Evolutionary conservation across 2,888 invertebrate genomes (phyloP).

Genomic region (Myopa testacea): DNA sequence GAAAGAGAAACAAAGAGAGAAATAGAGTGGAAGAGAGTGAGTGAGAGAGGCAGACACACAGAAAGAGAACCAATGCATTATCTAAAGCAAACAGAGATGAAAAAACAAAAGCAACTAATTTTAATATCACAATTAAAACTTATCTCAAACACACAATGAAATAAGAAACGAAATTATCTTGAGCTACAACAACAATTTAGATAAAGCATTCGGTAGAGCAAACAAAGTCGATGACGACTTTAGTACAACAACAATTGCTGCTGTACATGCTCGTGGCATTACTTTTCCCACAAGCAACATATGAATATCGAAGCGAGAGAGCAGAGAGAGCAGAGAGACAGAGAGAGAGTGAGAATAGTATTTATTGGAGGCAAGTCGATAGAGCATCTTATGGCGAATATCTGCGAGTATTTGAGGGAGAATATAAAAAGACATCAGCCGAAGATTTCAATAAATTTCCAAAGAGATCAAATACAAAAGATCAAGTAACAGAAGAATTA

Average conservation of each 20-base stretch:
- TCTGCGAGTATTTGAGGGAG: too few species aligned
- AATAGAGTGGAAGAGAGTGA: neutral
- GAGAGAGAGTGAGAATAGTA: neutral
- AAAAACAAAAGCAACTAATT: neutral
- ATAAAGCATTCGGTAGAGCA: constrained; percentile 20
- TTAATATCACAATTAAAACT: constrained; percentile 12
- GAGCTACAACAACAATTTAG: neutral
- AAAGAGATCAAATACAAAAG: too few species aligned
- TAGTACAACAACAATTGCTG: constrained; percentile 45
- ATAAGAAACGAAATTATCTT: constrained; percentile 2
- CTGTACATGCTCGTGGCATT: constrained; percentile 49
- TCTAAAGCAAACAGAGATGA: neutral
- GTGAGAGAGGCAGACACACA: neutral
- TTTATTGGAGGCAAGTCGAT: neutral
- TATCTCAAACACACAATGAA: neutral
- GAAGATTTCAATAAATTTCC: neutral
- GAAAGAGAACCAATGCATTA: neutral
- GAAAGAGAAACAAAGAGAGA: too few species aligned
- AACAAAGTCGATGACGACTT: constrained; percentile 52
- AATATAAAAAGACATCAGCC: too few species aligned
- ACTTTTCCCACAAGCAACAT: constrained; percentile 28
- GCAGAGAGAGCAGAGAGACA: neutral
- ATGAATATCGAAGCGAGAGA: constrained; percentile 10
- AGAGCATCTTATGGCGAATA: neutral
- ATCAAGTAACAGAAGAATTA: too few species aligned